Evolutionary conservation across 2,888 invertebrate species (phyloP).

Genomic region (Mycogona germanica): DNA sequence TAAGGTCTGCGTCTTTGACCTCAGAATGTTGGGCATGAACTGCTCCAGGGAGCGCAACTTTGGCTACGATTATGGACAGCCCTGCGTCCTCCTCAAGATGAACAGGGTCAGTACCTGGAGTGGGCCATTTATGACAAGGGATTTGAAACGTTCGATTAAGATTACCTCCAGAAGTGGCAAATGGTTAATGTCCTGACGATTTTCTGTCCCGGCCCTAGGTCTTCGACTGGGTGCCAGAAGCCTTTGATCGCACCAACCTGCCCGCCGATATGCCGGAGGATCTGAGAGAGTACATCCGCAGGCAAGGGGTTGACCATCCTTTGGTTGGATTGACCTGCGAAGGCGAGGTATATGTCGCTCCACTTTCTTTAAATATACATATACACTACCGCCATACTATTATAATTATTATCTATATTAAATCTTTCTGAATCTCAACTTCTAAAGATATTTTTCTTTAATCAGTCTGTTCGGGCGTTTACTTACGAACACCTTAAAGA

Average conservation of each 20-base stretch:
- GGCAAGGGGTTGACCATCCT: constrained; percentile 32
- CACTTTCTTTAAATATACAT: background rate
- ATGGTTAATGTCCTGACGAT: too few species aligned
- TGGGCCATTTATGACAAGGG: background rate
- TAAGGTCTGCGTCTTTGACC: constrained; percentile 71
- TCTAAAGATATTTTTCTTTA: too few species aligned
- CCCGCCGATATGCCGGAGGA: constrained; percentile 58
- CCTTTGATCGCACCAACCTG: constrained; percentile 55
- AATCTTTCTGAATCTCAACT: too few species aligned
- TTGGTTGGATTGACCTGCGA: constrained; percentile 86
- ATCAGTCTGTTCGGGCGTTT: too few species aligned
- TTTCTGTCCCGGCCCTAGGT: constrained; percentile 48
- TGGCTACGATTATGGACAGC: constrained; percentile 70
- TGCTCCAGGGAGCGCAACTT: constrained; percentile 67
- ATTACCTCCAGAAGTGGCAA: too few species aligned
- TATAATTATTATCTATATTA: too few species aligned
- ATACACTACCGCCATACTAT: too few species aligned
- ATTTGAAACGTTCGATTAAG: background rate
- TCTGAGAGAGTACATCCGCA: constrained; percentile 27
- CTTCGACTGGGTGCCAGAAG: constrained; percentile 71
- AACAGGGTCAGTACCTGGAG: constrained; percentile 57
- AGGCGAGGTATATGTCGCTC: constrained; percentile 51
- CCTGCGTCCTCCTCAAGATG: constrained; percentile 92
- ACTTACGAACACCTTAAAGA: too few species aligned
- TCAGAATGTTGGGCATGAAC: constrained; percentile 50